Evolutionary conservation across 2,797 vertebrate species (phyloP).

Genomic region (Hozukius guyotensis): DNA sequence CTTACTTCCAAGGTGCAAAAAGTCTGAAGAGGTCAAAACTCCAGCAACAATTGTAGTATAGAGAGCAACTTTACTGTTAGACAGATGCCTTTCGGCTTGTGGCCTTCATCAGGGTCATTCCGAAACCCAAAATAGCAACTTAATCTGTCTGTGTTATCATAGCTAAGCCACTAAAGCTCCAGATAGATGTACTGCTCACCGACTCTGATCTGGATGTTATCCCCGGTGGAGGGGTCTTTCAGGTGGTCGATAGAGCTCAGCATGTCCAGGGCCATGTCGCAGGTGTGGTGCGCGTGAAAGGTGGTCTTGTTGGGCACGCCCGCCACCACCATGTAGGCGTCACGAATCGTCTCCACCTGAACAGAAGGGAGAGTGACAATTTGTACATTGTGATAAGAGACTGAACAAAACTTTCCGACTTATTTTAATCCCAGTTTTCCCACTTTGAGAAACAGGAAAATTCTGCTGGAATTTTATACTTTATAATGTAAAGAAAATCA

Average conservation of each 20-base stretch:
- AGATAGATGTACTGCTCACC: conserved; percentile 56
- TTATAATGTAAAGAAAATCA: background rate
- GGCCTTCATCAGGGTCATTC: background rate
- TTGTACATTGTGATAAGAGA: background rate
- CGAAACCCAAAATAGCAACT: background rate
- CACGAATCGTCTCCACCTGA: conserved; percentile 85
- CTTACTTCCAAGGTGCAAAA: background rate
- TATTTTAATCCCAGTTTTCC: background rate
- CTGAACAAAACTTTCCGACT: too few relatives aligned
- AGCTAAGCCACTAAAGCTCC: background rate
- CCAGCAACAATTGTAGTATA: background rate
- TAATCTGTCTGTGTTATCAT: background rate
- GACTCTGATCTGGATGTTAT: conserved; percentile 84
- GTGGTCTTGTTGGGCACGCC: conserved; percentile 85
- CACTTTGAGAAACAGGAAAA: background rate
- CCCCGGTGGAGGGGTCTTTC: conserved; percentile 82
- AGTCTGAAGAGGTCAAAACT: background rate
- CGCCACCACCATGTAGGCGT: conserved; percentile 86
- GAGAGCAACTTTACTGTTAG: background rate
- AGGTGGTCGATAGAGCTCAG: conserved; percentile 85
- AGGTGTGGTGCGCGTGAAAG: conserved; percentile 84
- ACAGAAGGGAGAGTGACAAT: background rate
- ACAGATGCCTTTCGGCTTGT: background rate
- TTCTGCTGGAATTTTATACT: background rate
- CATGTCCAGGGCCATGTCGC: conserved; percentile 85